These are phyloP conservation scores for Neodiprion virginianus DNA, from an alignment of 1,140 invertebrate genomes.

Conservation along the genomic window DNA sequence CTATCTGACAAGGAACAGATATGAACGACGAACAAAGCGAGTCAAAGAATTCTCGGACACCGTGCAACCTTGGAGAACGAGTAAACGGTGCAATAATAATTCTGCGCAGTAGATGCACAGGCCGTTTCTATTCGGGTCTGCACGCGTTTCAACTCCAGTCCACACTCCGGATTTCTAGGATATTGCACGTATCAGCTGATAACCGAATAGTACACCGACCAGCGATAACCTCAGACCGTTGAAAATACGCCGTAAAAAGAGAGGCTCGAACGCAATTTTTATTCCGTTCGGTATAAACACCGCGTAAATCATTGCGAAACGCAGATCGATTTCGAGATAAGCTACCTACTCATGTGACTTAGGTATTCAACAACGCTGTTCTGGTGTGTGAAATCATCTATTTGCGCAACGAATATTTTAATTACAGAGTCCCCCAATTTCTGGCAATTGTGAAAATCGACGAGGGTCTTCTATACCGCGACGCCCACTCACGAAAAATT, in stretches of 20 bases:
- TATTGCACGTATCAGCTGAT: no score
- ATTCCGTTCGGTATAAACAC: neutral
- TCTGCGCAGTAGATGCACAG: slow-evolving; percentile 4
- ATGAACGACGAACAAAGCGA: neutral
- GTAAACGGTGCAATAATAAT: slow-evolving; percentile 7
- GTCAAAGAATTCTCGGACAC: neutral
- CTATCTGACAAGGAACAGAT: neutral
- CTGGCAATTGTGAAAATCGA: no score
- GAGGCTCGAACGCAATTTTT: neutral
- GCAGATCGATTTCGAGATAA: neutral
- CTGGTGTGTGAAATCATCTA: neutral
- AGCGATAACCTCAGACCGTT: no score
- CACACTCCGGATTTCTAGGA: no score
- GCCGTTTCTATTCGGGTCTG: neutral
- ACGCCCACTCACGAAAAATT: no score
- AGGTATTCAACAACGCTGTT: neutral
- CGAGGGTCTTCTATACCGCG: no score
- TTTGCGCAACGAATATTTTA: neutral
- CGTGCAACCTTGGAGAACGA: neutral
- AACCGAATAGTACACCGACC: no score
- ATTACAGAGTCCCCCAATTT: no score
- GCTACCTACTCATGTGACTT: neutral
- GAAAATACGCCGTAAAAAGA: neutral
- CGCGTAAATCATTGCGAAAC: neutral
- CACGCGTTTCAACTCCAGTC: no score